phyloP scores from a whole-genome alignment of 2,113 vertebrate genomes.

The Pagrus major region DNA sequence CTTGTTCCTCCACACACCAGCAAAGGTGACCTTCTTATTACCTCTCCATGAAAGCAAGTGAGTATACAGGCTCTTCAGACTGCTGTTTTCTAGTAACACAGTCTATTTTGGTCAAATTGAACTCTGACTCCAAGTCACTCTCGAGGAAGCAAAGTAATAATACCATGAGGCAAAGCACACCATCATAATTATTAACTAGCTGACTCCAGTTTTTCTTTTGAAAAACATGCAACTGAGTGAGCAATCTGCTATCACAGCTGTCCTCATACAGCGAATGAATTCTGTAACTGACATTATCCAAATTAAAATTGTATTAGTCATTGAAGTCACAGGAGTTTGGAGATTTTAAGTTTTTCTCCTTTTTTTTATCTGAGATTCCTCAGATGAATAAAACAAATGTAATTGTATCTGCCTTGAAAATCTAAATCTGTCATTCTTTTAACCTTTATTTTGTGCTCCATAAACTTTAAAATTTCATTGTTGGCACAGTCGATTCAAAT shows the following conservation, averaged over 20 bases:
- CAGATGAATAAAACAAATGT: conserved; percentile 8
- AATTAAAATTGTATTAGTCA: neutral
- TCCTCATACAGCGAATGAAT: neutral
- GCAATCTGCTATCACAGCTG: neutral
- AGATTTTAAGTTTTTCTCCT: neutral
- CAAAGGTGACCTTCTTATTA: conserved; percentile 37
- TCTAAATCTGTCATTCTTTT: neutral
- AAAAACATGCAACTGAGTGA: neutral
- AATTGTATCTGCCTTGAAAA: conserved; percentile 15
- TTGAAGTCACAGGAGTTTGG: neutral
- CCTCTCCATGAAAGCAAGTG: conserved; percentile 37
- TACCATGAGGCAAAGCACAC: neutral
- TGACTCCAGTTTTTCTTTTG: conserved; percentile 30
- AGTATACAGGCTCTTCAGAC: conserved; percentile 36
- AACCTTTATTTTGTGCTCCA: conserved; percentile 2
- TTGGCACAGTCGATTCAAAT: conserved; percentile 51
- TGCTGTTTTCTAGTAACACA: neutral
- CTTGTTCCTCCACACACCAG: neutral
- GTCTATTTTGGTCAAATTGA: neutral
- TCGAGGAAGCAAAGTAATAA: conserved; percentile 13
- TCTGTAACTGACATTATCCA: neutral
- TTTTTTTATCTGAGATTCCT: conserved; percentile 20
- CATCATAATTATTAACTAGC: conserved; percentile 39
- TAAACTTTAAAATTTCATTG: conserved; percentile 28
- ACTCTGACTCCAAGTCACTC: neutral